phyloP scores from a whole-genome alignment of 37 sponge, comb jelly and placozoan species.

The Petrosia ficiformis region DNA sequence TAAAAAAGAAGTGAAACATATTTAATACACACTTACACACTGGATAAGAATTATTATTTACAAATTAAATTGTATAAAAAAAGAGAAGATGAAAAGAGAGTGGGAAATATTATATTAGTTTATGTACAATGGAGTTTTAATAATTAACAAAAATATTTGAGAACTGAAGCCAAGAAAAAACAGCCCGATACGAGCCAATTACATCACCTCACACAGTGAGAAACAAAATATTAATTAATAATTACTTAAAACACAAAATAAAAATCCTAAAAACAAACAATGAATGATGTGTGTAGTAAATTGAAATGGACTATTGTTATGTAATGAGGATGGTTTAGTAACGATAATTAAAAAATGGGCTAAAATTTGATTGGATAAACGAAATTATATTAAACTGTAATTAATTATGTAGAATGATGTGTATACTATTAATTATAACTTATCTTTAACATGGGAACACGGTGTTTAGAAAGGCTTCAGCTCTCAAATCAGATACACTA shows the following conservation, averaged over 20 bases:
- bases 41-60: not conserved
- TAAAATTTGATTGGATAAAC: not conserved
- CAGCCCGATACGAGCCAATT: not conserved
- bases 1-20: not conserved
- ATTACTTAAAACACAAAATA: not conserved
- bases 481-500: constrained; percentile 15
- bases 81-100: not conserved
- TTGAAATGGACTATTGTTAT: not conserved
- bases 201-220: not conserved
- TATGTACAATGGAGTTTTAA: not conserved
- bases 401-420: no score
- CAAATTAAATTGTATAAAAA: not conserved
- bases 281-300: not conserved
- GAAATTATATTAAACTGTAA: no score
- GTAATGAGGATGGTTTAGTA: not conserved
- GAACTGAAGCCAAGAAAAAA: not conserved
- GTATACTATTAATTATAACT: not conserved
- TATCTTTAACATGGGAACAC: not conserved
- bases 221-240: not conserved
- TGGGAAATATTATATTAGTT: not conserved
- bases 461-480: constrained; percentile 44
- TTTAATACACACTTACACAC: not conserved
- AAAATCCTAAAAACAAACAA: not conserved
- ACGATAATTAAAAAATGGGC: not conserved
- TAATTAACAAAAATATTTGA: not conserved